phyloP scores from a whole-genome alignment of 2,888 invertebrate species.

The Metalampra italica region DNA sequence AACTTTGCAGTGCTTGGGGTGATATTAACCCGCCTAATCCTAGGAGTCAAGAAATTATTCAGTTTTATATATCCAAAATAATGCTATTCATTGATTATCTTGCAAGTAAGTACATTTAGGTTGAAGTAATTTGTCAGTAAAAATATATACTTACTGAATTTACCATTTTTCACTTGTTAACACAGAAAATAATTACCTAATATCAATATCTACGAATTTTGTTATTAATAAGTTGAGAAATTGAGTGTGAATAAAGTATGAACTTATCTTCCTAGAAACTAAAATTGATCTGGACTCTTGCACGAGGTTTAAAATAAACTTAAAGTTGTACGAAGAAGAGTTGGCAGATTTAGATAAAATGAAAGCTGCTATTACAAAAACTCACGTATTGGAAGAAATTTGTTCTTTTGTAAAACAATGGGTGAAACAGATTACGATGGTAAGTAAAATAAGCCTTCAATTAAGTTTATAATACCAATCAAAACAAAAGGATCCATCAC shows the following conservation, averaged over 20 bases:
- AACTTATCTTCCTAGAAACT: conserved; percentile 65
- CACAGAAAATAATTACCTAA: too few species aligned
- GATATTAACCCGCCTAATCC: conserved; percentile 69
- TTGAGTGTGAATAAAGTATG: too few species aligned
- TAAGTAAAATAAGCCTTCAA: conserved; percentile 47
- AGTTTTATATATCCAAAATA: conserved; percentile 58
- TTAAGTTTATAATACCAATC: too few species aligned
- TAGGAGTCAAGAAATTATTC: conserved; percentile 54
- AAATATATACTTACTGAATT: too few species aligned
- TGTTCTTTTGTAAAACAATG: conserved; percentile 83
- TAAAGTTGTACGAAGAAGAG: conserved; percentile 76
- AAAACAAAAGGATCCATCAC: too few species aligned
- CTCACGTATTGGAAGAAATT: conserved; percentile 78
- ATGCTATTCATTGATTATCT: conserved; percentile 66
- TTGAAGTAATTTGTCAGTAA: too few species aligned
- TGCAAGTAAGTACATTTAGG: conserved; percentile 52
- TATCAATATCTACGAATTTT: too few species aligned
- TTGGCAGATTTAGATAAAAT: conserved; percentile 79
- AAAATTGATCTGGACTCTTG: conserved; percentile 82
- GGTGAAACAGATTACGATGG: conserved; percentile 85
- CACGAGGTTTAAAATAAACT: conserved; percentile 79
- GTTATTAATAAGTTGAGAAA: too few species aligned
- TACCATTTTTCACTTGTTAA: too few species aligned
- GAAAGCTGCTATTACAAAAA: conserved; percentile 77
- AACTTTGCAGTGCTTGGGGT: conserved; percentile 59